Evolutionary conservation across 2,888 invertebrate species (phyloP).

Genomic region (Taenaris catops): DNA sequence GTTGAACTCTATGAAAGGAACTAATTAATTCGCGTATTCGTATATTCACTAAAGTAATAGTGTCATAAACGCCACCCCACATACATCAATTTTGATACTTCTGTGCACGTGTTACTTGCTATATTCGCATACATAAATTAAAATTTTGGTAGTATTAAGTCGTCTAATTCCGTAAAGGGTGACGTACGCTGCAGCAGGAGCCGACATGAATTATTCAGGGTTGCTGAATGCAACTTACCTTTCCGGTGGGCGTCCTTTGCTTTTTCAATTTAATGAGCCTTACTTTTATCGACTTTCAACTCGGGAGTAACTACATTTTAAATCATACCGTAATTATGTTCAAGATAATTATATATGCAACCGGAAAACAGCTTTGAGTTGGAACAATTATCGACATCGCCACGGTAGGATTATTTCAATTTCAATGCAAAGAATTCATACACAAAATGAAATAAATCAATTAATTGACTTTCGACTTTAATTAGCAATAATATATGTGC

Average conservation of each 20-base stretch:
- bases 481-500: too few relatives aligned
- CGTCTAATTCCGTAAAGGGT: slow-evolving; percentile 19
- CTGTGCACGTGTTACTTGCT: not conserved
- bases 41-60: too few relatives aligned
- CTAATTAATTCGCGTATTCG: slow-evolving; percentile 22
- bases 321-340: not conserved
- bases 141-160: slow-evolving; percentile 15
- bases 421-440: too few relatives aligned
- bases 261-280: slow-evolving; percentile 13
- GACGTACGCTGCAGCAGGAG: slow-evolving; percentile 34
- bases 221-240: slow-evolving; percentile 42
- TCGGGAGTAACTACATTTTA: not conserved
- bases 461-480: too few relatives aligned
- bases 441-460: too few relatives aligned
- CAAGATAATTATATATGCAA: not conserved
- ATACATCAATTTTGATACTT: slow-evolving; percentile 4
- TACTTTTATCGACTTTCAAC: slow-evolving; percentile 9
- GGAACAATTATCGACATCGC: not conserved
- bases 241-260: slow-evolving; percentile 14
- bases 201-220: slow-evolving; percentile 61
- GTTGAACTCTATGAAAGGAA: slow-evolving; percentile 22
- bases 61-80: too few relatives aligned
- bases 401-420: too few relatives aligned
- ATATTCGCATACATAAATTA: slow-evolving; percentile 4
- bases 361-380: too few relatives aligned